Percentiles rank a stretch among this genome's conserved stretches.
Evolutionary conservation across 2,113 vertebrate species (phyloP).

Genomic region (Paramisgurnus dabryanus): DNA sequence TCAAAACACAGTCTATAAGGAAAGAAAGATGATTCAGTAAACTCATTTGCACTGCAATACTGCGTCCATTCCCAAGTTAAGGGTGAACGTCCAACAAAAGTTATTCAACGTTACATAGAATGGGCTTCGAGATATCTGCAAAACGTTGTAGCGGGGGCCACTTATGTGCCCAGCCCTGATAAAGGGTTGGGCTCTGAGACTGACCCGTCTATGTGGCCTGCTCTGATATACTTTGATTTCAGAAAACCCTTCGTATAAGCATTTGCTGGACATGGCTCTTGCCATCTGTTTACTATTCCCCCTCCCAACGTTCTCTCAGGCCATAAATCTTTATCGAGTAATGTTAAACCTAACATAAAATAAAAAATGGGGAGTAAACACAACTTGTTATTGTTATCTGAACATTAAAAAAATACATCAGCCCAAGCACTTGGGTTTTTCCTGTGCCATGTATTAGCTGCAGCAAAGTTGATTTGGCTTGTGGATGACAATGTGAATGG

Average conservation of each 20-base stretch:
- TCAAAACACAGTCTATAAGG: conserved; percentile 73
- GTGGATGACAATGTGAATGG: conserved; percentile 24
- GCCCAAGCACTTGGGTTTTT: background rate
- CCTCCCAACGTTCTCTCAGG: background rate
- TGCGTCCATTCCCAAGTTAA: background rate
- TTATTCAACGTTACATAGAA: background rate
- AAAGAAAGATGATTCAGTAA: conserved; percentile 62
- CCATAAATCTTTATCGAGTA: background rate
- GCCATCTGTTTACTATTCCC: background rate
- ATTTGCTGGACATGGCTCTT: background rate
- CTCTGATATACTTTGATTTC: background rate
- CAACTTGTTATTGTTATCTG: too few species aligned
- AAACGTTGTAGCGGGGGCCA: background rate
- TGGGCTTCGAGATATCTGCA: background rate
- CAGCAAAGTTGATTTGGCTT: background rate
- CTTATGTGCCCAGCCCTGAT: background rate
- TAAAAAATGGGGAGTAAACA: background rate
- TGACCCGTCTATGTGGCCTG: too few species aligned
- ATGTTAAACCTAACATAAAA: background rate
- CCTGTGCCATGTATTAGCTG: background rate
- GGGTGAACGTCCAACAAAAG: background rate
- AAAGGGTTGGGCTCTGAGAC: background rate
- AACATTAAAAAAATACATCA: too few species aligned
- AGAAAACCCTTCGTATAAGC: background rate
- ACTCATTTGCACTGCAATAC: background rate